Base-by-base conservation (phyloP, 1,140 invertebrate genomes). In the Amphibalanus amphitrite region DNA sequence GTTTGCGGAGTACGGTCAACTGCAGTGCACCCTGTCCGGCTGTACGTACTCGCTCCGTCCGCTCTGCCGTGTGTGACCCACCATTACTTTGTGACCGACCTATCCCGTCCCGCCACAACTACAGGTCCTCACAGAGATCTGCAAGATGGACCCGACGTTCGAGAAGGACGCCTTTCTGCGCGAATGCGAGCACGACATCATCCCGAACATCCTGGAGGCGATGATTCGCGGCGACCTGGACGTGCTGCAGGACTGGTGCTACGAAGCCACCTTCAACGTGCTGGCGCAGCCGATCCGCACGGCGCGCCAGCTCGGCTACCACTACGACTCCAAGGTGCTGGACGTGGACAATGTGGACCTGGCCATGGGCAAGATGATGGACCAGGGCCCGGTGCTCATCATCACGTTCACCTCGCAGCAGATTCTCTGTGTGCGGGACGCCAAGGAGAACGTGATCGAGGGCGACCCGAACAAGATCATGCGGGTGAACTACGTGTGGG, bases 221-320 rank as follows among this genome's bases (percentile, higher is more conserved):
- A 94, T 97, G 86, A 87, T 95, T 25, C 82, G 88, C 75, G 93
- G 93, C 1, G 87, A 94, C 76, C 80, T 93, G 70, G 90, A 91
- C 72, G 90, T 99, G 73, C 82, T 99, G 13, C 91, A 94, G 82
- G 97, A 99, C 79, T 99, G 97, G 97, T 98, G 95, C 78, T 92
- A 98, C 81, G 97, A 99, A 83, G 92, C 92, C 77, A 90, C 95
- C 0, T 99, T 86, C 79, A 98, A 94, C 80, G 82, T 94, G 28
- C 84, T 99, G 71, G 86, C 93, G 0, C 87, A 90, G 38, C 94
- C 95, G 0, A 86, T 99, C 40, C 90, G 89, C 78, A 88, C 95
- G 81, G 93, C 90, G 28, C 85, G 88, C 77, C 88, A 90, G 78
- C 79, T 90, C 70, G 90, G 90, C 1, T 79, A 76, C 64, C 69